Evolutionary conservation across 2,113 vertebrate genomes (phyloP), one percentile per base, ranked within the genome.

Genomic region (Synodontis membranacea): DNA sequence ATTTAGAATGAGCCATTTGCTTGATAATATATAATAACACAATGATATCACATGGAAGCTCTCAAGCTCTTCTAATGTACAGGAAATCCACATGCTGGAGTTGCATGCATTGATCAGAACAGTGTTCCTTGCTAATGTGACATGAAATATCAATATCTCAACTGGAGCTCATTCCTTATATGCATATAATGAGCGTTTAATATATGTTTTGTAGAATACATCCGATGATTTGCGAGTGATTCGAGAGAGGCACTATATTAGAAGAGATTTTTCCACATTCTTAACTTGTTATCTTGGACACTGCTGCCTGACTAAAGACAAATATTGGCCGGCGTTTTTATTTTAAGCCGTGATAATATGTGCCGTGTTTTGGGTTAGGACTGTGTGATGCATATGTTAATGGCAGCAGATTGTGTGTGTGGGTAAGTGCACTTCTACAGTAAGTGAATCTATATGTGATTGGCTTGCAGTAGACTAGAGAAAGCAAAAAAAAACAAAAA

Each of bases 301-400:
- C 11, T 54, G 44, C n/a, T 76, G 34, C 28, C 50, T 50, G 60
- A 83, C 9, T 52, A 50, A 68, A 83, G 46, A 34, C 11, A 42
- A 34, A 64, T 12, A 70, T 70, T 66, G 64, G 82, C 37, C 5
- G 5, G 42, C 7, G 5, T 25, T 50, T 52, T 66, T 85, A 79
- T 79, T 78, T 85, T 85, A 64, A 48, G 56, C 44, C 52, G 58
- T 85, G 74, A 62, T 79, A 85, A 85, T 85, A 62, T 50, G 74
- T 52, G 56, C 5, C 48, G 58, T 84, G 82, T 84, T 72, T 84
- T 54, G 82, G 82, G 74, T 84, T 76, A 87, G 74, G 60, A 66
- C 46, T 79, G 56, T 31, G 82, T 87, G 82, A 84, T 83, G 39
- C 82, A 87, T 76, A 76, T 78, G 70, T 34, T 75, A 76, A 66